These are phyloP conservation scores for Megastigmus dorsalis DNA, from an alignment of 2,888 invertebrate species.

Conservation along the genomic window DNA sequence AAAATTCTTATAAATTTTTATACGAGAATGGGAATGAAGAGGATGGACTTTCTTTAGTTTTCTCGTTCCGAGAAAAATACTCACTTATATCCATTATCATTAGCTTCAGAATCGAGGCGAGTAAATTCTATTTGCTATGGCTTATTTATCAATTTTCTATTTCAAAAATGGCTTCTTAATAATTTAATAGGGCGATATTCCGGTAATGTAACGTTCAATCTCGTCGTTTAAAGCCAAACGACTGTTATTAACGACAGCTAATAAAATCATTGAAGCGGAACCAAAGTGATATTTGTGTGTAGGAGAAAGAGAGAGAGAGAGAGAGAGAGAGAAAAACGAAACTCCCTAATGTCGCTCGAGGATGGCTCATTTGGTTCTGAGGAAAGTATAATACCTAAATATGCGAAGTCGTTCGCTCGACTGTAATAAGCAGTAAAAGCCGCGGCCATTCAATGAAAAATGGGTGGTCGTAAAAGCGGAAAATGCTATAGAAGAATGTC, in stretches of 20 bases:
- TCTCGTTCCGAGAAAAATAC: background rate
- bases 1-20: background rate
- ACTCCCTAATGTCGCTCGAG: background rate
- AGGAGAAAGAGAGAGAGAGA: background rate
- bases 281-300: background rate
- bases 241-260: background rate
- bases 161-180: background rate
- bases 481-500: too few species aligned
- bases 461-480: slow-evolving; percentile 10
- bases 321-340: background rate
- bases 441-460: slow-evolving; percentile 1
- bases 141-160: background rate
- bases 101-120: background rate
- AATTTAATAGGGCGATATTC: background rate
- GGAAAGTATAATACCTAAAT: slow-evolving; percentile 27
- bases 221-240: background rate
- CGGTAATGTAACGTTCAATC: background rate
- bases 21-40: background rate
- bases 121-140: background rate
- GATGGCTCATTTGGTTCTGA: background rate
- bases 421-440: slow-evolving; percentile 4
- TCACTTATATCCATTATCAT: background rate
- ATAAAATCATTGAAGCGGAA: slow-evolving; percentile 19
- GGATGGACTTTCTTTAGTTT: background rate
- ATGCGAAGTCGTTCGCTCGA: background rate